A percentile compares a stretch with the other conserved stretches of the same genome.
These are phyloP conservation scores for Myanophis thanlyinensis DNA, from an alignment of 2,113 vertebrate genomes.

Conservation along the genomic window DNA sequence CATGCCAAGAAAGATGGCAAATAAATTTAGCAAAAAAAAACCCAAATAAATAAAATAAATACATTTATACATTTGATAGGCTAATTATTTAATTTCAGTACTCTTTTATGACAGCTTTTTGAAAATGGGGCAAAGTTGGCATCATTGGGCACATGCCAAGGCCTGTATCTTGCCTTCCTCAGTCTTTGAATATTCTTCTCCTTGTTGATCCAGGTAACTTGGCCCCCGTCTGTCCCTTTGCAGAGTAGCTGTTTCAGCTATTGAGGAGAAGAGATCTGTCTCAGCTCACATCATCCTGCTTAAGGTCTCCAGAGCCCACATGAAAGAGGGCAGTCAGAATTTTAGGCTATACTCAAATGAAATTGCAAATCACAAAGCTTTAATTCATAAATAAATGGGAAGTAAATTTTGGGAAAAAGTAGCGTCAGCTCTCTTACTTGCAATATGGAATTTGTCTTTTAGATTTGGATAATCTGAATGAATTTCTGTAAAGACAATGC, in stretches of 20 bases:
- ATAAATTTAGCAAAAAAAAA: not conserved
- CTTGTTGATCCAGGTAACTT: not conserved
- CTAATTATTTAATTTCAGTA: not conserved
- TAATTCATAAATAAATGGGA: not conserved
- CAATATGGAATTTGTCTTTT: not conserved
- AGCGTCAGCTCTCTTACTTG: not conserved
- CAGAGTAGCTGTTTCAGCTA: not conserved
- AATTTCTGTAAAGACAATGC: constrained; percentile 12
- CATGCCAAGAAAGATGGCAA: not conserved
- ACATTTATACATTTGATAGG: not conserved
- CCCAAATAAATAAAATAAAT: not conserved
- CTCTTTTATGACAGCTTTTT: no score
- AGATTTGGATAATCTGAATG: not conserved
- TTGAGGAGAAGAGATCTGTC: not conserved
- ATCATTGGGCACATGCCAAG: not conserved
- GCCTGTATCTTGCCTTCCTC: no score
- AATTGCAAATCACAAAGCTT: not conserved
- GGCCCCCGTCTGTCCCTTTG: not conserved
- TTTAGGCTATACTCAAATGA: not conserved
- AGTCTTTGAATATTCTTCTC: no score
- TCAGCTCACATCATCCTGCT: not conserved
- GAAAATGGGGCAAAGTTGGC: not conserved
- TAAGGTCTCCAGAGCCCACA: not conserved
- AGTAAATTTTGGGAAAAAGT: not conserved
- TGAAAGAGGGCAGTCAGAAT: not conserved